Conservation (phyloP, 2,888 invertebrate species). For the Chorisops tibialis region DNA sequence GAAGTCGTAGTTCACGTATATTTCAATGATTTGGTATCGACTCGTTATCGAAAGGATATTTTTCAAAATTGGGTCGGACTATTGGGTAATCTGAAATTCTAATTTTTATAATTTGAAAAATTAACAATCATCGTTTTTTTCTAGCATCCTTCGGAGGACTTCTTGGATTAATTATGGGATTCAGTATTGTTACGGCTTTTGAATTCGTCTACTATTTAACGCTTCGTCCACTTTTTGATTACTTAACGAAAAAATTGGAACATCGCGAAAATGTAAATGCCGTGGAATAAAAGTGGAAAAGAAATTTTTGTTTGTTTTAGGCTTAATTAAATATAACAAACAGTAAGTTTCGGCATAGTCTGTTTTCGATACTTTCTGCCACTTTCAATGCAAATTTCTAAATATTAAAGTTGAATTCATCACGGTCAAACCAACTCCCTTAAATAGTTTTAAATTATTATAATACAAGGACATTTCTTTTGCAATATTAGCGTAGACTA, state of each 20-base stretch:
- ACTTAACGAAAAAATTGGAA: slow-evolving; percentile 35
- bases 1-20: slow-evolving; percentile 62
- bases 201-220: slow-evolving; percentile 64
- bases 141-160: slow-evolving; percentile 69
- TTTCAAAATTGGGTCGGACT: slow-evolving; percentile 68
- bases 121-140: background rate
- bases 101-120: background rate
- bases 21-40: slow-evolving; percentile 65
- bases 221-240: slow-evolving; percentile 55
- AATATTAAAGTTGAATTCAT: no score
- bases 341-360: no score
- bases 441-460: no score
- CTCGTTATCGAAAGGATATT: slow-evolving; percentile 63
- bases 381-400: no score
- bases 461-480: no score
- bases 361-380: no score
- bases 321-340: no score
- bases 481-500: no score
- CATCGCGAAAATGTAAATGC: background rate
- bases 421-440: no score
- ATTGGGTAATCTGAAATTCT: slow-evolving; percentile 54
- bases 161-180: slow-evolving; percentile 66
- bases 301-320: no score
- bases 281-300: no score
- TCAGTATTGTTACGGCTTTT: slow-evolving; percentile 65